Percentiles rank a stretch among this genome's conserved stretches.
phyloP scores from a whole-genome alignment of 2,888 invertebrate genomes.

The Palloptera scutellata region DNA sequence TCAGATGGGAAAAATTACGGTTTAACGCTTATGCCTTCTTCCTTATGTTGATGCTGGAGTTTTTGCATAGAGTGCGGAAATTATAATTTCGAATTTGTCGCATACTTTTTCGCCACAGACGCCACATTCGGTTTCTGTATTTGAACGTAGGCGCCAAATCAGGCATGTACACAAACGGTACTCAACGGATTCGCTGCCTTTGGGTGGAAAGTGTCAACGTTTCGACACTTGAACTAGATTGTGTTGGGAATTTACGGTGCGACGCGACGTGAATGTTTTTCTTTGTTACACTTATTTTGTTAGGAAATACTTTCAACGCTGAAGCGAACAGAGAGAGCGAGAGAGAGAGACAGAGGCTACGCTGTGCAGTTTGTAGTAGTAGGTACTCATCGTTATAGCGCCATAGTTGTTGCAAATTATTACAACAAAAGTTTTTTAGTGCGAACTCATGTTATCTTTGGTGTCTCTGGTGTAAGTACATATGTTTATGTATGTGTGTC shows the following conservation, averaged over 20 bases:
- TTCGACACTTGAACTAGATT: slow-evolving; percentile 58
- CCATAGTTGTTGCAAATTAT: slow-evolving; percentile 19
- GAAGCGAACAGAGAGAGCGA: too few species aligned
- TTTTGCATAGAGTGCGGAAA: slow-evolving; percentile 13
- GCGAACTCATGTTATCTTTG: slow-evolving; percentile 22
- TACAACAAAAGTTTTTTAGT: slow-evolving; percentile 25
- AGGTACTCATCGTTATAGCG: background rate
- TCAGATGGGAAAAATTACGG: background rate
- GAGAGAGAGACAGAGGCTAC: background rate
- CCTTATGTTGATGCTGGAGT: too few species aligned
- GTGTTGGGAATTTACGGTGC: slow-evolving; percentile 50
- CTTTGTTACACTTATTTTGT: background rate
- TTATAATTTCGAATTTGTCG: slow-evolving; percentile 22
- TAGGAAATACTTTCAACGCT: background rate
- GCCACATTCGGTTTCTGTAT: background rate
- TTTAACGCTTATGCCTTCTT: too few species aligned
- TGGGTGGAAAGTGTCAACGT: slow-evolving; percentile 24
- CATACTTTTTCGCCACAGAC: background rate
- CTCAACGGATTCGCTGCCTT: slow-evolving; percentile 2
- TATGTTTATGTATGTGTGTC: background rate
- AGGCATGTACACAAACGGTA: background rate
- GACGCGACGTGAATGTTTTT: slow-evolving; percentile 3
- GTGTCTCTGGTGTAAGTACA: slow-evolving; percentile 10
- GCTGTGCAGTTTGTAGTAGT: background rate
- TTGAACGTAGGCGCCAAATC: background rate